Percentiles rank a stretch among this genome's conserved stretches.
These are phyloP conservation scores for Nasonia giraulti DNA, from an alignment of 1,140 invertebrate genomes.

Conservation along the genomic window DNA sequence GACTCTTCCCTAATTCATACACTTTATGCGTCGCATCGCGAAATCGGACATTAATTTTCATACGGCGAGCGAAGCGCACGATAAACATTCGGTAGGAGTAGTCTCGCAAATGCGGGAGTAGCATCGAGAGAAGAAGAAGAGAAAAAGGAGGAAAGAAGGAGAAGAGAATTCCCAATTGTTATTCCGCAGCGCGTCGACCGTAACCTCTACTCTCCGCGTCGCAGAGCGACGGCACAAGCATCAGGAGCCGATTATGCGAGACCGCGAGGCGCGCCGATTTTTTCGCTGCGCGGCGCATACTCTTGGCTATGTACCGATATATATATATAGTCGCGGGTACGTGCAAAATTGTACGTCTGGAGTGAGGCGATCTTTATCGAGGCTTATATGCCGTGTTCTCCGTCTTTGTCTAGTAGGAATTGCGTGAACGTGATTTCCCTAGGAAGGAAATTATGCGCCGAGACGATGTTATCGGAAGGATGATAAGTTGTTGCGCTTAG, in stretches of 20 bases:
- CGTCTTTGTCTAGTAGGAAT: background rate
- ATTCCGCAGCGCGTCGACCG: conserved; percentile 40
- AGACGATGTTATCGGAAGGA: background rate
- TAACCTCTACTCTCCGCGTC: conserved; percentile 30
- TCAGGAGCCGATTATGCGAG: conserved; percentile 36
- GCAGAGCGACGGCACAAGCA: conserved; percentile 18
- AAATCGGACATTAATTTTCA: background rate
- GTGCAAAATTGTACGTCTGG: background rate
- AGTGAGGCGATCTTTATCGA: conserved; percentile 3
- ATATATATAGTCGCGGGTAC: background rate
- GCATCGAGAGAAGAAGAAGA: background rate
- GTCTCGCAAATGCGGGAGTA: background rate
- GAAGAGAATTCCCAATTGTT: conserved; percentile 37
- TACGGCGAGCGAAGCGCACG: background rate
- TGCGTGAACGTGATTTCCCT: background rate
- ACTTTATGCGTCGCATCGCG: background rate
- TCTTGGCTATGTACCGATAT: background rate
- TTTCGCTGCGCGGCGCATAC: background rate
- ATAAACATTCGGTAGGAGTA: conserved; percentile 1
- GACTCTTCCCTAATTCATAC: too few species aligned
- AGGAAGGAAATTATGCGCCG: background rate
- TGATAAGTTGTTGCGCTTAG: background rate
- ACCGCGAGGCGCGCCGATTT: conserved; percentile 42
- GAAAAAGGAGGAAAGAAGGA: too few species aligned
- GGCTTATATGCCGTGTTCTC: background rate